Evolutionary conservation across 2,113 vertebrate species (phyloP), one percentile per base, ranked within the genome.

Genomic region (Callospermophilus lateralis): DNA sequence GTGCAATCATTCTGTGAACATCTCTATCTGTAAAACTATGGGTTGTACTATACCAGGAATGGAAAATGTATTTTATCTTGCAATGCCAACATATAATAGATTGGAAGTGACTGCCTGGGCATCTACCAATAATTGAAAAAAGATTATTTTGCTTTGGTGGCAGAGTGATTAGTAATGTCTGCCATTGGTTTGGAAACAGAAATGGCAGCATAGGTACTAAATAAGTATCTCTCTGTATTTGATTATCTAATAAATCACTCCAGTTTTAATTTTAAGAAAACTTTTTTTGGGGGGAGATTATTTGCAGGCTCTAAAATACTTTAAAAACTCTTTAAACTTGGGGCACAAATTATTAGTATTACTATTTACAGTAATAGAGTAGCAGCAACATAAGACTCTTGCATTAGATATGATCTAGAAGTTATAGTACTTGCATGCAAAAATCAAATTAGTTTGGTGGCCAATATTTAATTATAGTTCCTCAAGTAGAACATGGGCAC

Each of bases 261-360:
- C 63, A 63, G 30, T 89, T 91, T 20, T 73, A 72, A 89, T 84
- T 85, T 86, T 78, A 63, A 96, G 22, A 90, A 80, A 19, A 26
- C 28, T 48, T 3, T 58, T 58, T 58, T 58, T 8, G 55, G 13
- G 16, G 8, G n/a, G 2, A 13, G 4, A 63, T 83, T 81, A 87
- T 80, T 94, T 94, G 74, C 17, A 89, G 32, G 84, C 24, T 63
- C 10, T 63, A 10, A 63, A 81, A 55, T 68, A 63, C 17, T 45
- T 96, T 51, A 30, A 30, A 92, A 94, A 79, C 16, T 78, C 48
- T 65, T 77, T 90, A 42, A 96, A 74, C 3, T 34, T 87, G 20
- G 76, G 63, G 39, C 8, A n/a, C 24, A n/a, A 20, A 45, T 19
- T 58, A 78, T 39, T 65, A 17, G 10, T 74, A 53, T 34, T n/a